phyloP scores from a whole-genome alignment of 2,113 vertebrate species.

The Lophius piscatorius region DNA sequence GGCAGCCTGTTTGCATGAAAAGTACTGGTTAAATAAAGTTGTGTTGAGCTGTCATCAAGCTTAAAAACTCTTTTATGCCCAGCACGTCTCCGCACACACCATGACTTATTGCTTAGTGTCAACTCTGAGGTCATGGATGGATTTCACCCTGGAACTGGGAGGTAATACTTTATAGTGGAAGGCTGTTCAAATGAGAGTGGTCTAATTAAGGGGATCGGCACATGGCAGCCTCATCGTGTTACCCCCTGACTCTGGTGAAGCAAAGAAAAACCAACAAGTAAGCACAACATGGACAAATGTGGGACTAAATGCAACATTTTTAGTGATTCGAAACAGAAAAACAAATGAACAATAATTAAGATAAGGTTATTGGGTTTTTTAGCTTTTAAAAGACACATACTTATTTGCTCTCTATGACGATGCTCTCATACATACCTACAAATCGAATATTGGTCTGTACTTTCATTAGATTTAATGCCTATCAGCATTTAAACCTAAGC shows the following conservation, averaged over 20 bases:
- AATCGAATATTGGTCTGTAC: too few species aligned
- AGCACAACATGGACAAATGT: neutral
- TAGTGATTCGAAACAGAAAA: too few species aligned
- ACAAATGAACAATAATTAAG: too few species aligned
- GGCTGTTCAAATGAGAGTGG: neutral
- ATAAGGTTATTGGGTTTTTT: too few species aligned
- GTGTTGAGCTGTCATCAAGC: slow-evolving; percentile 15
- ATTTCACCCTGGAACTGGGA: slow-evolving; percentile 13
- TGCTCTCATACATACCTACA: too few species aligned
- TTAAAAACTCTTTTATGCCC: slow-evolving; percentile 20
- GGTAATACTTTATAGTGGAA: slow-evolving; percentile 1
- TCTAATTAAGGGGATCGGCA: slow-evolving; percentile 18
- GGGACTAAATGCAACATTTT: neutral
- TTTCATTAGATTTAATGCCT: too few species aligned
- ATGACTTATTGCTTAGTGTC: slow-evolving; percentile 21
- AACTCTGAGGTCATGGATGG: neutral
- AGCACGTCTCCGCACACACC: neutral
- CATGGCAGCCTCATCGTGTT: slow-evolving; percentile 59
- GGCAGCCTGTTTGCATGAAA: too few species aligned
- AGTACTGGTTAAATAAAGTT: too few species aligned
- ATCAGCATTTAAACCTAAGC: too few species aligned
- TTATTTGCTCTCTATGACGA: too few species aligned
- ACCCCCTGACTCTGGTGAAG: slow-evolving; percentile 50
- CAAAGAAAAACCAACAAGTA: slow-evolving; percentile 23
- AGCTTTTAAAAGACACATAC: too few species aligned